These are phyloP conservation scores for Equus przewalskii DNA, from an alignment of 2,113 vertebrate species.

Conservation along the genomic window DNA sequence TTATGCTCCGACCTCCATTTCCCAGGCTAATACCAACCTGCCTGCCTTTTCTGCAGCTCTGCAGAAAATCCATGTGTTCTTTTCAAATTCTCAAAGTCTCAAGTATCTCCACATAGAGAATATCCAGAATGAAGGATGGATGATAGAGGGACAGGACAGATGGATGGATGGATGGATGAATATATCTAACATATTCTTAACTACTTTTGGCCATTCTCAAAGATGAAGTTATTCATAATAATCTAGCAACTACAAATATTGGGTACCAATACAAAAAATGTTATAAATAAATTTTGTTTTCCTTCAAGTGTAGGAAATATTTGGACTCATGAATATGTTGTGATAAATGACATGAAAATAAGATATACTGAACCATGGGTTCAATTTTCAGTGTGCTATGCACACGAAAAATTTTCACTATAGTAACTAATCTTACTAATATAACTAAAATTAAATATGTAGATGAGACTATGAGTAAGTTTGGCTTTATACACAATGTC, in stretches of 20 bases:
- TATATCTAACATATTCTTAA: background rate
- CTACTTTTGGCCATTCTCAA: background rate
- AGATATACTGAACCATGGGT: background rate
- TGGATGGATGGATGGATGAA: background rate
- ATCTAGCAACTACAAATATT: background rate
- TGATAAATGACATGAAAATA: background rate
- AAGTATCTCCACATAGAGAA: background rate
- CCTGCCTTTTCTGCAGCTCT: background rate
- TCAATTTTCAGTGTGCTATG: background rate
- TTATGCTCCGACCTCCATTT: background rate
- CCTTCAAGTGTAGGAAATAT: background rate
- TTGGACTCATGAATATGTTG: background rate
- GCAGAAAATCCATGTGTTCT: background rate
- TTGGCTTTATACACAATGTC: conserved; percentile 22
- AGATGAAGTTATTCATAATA: background rate
- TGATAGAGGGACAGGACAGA: background rate
- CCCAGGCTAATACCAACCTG: background rate
- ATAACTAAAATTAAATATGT: background rate
- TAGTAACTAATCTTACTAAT: background rate
- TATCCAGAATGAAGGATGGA: background rate
- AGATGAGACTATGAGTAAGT: background rate
- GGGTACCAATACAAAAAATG: background rate
- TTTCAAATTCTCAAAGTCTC: background rate
- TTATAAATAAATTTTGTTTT: background rate
- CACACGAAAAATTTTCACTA: background rate